Evolutionary conservation across 1,140 invertebrate species (phyloP).

Genomic region (Sycophila sp.): DNA sequence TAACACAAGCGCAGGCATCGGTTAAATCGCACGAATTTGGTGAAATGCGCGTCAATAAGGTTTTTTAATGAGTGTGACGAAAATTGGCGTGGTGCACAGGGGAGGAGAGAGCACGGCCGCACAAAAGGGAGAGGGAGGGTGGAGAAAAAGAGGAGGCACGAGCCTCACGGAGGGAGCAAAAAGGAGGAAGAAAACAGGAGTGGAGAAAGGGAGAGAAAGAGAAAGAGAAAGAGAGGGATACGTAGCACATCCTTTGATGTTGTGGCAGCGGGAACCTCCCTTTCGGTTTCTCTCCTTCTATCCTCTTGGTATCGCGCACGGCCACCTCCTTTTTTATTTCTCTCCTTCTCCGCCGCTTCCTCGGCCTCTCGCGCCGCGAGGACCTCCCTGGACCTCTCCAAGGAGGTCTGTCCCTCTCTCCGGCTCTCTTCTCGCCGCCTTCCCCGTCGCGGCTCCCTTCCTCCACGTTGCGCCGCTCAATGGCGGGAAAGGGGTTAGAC

Average conservation of each 20-base stretch:
- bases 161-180: not conserved
- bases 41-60: slow-evolving; percentile 13
- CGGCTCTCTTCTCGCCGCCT: slow-evolving; percentile 5
- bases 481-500: slow-evolving; percentile 26
- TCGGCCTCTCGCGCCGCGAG: slow-evolving; percentile 36
- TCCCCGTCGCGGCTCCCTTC: not conserved
- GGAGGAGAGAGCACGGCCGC: not conserved
- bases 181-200: not conserved
- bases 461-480: not conserved
- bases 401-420: slow-evolving; percentile 53
- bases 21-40: no score
- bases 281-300: slow-evolving; percentile 39
- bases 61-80: slow-evolving; percentile 35
- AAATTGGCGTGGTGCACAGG: slow-evolving; percentile 29
- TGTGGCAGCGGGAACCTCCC: slow-evolving; percentile 47
- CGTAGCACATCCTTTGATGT: slow-evolving; percentile 54
- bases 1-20: no score
- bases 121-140: not conserved
- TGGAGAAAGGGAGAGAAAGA: not conserved
- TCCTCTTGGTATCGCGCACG: not conserved
- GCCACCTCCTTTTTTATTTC: slow-evolving; percentile 24
- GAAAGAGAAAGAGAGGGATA: not conserved
- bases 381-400: slow-evolving; percentile 58
- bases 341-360: slow-evolving; percentile 31
- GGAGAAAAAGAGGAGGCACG: no score